These are phyloP conservation scores for Eristalis tenax DNA, from an alignment of 2,888 invertebrate genomes.

Conservation along the genomic window DNA sequence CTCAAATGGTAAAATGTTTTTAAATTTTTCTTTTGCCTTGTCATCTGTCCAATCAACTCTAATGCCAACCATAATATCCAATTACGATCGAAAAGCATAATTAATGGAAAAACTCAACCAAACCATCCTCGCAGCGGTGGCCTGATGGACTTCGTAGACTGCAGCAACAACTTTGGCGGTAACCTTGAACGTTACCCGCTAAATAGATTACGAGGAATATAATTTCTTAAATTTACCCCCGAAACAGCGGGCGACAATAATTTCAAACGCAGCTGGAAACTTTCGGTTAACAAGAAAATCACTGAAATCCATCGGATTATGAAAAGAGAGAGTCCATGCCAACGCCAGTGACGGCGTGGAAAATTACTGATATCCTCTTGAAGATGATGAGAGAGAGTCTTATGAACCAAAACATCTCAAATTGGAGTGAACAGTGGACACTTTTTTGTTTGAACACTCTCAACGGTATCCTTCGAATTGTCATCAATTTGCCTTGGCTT, in stretches of 20 bases:
- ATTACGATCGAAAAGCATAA: not conserved
- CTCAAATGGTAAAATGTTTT: no score
- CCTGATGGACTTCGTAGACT: not conserved
- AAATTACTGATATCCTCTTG: not conserved
- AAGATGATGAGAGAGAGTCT: not conserved
- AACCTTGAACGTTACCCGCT: slow-evolving; percentile 24
- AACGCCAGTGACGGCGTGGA: not conserved
- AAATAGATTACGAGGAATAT: slow-evolving; percentile 10
- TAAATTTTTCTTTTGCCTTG: no score
- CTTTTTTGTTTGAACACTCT: not conserved
- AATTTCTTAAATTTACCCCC: not conserved
- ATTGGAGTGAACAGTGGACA: not conserved
- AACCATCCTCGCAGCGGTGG: not conserved
- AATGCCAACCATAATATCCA: not conserved
- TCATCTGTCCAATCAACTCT: not conserved
- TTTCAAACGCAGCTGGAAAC: slow-evolving; percentile 19
- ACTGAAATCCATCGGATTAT: not conserved
- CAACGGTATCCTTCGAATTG: not conserved
- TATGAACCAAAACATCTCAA: not conserved
- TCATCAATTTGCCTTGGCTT: not conserved
- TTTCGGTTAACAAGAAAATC: not conserved
- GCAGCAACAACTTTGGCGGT: not conserved
- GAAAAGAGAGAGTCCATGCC: not conserved
- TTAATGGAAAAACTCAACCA: not conserved
- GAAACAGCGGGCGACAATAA: slow-evolving; percentile 20